phyloP scores from a whole-genome alignment of 2,888 invertebrate species.

The Rhingia rostrata region DNA sequence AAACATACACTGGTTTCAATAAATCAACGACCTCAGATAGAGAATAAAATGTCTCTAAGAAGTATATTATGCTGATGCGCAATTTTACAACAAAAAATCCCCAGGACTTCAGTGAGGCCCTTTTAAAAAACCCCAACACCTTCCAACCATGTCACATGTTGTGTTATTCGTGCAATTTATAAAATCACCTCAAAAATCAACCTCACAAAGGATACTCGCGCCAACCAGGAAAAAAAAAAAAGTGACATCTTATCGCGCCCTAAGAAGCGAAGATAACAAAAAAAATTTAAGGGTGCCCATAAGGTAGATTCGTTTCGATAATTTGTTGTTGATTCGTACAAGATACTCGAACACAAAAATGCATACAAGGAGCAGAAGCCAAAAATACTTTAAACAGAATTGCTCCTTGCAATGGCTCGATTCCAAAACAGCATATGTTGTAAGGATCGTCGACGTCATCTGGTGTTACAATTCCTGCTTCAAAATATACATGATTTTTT shows the following conservation, averaged over 20 bases:
- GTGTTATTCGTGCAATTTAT: neutral
- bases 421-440: constrained; percentile 71
- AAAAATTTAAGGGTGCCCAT: constrained; percentile 13
- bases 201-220: neutral
- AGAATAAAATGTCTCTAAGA: too few species aligned
- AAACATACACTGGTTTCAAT: too few species aligned
- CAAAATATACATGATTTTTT: constrained; percentile 42
- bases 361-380: constrained; percentile 53
- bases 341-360: constrained; percentile 35
- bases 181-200: neutral
- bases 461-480: constrained; percentile 72
- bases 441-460: constrained; percentile 66
- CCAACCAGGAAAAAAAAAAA: neutral
- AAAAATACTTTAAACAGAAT: constrained; percentile 54
- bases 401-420: constrained; percentile 49
- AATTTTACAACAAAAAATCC: too few species aligned
- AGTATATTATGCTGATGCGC: too few species aligned
- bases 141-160: too few species aligned
- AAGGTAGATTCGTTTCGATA: constrained; percentile 37
- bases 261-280: neutral
- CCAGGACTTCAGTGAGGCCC: too few species aligned
- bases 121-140: too few species aligned
- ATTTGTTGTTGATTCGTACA: constrained; percentile 54
- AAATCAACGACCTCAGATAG: too few species aligned
- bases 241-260: constrained; percentile 28